These are phyloP conservation scores for Drosophila imparisetae DNA, from an alignment of 2,888 invertebrate genomes.

Conservation along the genomic window DNA sequence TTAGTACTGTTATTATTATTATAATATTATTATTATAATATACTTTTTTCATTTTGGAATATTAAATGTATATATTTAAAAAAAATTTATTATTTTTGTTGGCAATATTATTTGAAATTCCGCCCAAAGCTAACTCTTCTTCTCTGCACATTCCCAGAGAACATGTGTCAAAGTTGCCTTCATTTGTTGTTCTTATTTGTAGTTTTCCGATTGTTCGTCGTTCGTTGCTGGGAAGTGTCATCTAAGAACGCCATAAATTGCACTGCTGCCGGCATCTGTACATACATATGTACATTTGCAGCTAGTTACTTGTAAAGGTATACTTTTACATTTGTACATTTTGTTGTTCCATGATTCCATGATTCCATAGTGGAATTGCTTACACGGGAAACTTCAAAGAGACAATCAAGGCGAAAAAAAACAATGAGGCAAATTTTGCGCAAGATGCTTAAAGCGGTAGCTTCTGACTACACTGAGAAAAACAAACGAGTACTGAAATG, in stretches of 20 bases:
- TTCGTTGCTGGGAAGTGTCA: conserved; percentile 60
- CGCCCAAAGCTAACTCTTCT: neutral
- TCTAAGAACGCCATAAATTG: conserved; percentile 65
- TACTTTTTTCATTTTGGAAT: no score
- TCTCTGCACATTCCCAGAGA: neutral
- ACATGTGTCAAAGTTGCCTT: conserved; percentile 44
- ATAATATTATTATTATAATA: no score
- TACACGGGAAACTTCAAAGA: conserved; percentile 64
- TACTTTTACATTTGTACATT: neutral
- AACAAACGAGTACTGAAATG: neutral
- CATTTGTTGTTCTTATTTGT: conserved; percentile 33
- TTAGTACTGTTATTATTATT: no score
- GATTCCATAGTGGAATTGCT: neutral
- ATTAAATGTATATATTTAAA: no score
- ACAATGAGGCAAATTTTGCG: conserved; percentile 48
- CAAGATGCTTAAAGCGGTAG: conserved; percentile 3
- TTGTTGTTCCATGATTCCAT: neutral
- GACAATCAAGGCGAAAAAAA: conserved; percentile 58
- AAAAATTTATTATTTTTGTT: no score
- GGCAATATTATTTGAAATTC: neutral
- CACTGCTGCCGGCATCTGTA: conserved; percentile 28
- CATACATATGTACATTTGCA: neutral
- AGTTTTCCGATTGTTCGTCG: conserved; percentile 49
- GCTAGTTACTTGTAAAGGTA: conserved; percentile 33
- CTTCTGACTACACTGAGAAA: conserved; percentile 1